Conservation (phyloP, 2,113 vertebrate species). For the Mirza zaza region DNA sequence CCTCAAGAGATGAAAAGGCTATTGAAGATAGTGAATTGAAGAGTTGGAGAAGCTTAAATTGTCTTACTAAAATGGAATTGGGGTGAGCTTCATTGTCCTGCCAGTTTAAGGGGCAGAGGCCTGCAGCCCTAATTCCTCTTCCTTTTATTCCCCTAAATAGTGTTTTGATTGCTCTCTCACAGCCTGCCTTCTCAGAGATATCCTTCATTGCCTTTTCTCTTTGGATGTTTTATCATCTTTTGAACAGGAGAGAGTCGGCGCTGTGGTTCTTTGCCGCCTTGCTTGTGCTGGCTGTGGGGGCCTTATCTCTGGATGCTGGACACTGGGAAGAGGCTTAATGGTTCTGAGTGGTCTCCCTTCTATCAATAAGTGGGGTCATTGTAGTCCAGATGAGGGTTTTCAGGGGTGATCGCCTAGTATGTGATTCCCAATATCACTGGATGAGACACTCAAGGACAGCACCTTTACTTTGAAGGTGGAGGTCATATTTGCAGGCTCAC, state of each 20-base stretch:
- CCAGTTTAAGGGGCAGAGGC: constrained; percentile 20
- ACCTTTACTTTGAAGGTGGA: background rate
- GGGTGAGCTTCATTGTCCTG: constrained; percentile 24
- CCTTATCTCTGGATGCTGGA: background rate
- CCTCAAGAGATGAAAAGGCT: constrained; percentile 57
- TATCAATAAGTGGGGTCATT: background rate
- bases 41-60: constrained; percentile 52
- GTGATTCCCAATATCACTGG: background rate
- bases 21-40: constrained; percentile 55
- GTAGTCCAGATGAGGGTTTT: background rate
- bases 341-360: background rate
- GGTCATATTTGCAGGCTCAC: background rate
- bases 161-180: constrained; percentile 46
- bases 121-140: constrained; percentile 27
- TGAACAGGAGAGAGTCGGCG: background rate
- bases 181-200: background rate
- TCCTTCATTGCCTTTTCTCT: background rate
- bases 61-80: constrained; percentile 46
- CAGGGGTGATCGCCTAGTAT: background rate
- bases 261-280: background rate
- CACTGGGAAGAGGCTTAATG: background rate
- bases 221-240: background rate
- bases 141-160: constrained; percentile 40
- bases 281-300: background rate
- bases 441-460: background rate